Evolutionary conservation across 2,113 vertebrate species (phyloP).

Genomic region (Ageneiosus marmoratus): DNA sequence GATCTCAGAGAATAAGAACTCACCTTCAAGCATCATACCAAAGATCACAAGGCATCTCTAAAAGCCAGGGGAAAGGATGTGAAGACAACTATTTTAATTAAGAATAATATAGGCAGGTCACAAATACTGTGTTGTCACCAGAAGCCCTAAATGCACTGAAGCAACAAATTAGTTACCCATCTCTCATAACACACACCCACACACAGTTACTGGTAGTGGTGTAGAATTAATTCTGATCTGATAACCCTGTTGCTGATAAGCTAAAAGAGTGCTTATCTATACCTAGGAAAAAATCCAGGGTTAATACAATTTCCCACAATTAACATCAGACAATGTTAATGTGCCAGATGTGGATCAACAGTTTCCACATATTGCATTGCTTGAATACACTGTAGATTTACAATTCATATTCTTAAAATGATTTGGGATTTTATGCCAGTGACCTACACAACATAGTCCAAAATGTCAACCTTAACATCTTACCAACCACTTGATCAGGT

Average conservation of each 20-base stretch:
- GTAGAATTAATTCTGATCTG: background rate
- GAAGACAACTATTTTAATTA: background rate
- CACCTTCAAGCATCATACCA: background rate
- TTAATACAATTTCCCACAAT: background rate
- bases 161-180: conserved; percentile 19
- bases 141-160: background rate
- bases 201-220: background rate
- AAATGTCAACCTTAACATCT: background rate
- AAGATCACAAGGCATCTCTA: background rate
- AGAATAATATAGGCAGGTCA: background rate
- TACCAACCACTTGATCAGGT: too few species aligned
- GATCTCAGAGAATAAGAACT: background rate
- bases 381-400: background rate
- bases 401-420: background rate
- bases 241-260: background rate
- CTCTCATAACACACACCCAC: conserved; percentile 13
- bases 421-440: background rate
- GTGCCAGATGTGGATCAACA: background rate
- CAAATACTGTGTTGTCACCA: background rate
- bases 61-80: conserved; percentile 4
- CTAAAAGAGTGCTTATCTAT: background rate
- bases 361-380: background rate
- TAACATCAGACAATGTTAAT: background rate
- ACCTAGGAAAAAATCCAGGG: background rate
- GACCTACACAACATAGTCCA: background rate